Percentiles rank a stretch among this genome's conserved stretches.
These are phyloP conservation scores for Stramonita haemastoma DNA, from an alignment of 2,888 invertebrate species.

Conservation along the genomic window DNA sequence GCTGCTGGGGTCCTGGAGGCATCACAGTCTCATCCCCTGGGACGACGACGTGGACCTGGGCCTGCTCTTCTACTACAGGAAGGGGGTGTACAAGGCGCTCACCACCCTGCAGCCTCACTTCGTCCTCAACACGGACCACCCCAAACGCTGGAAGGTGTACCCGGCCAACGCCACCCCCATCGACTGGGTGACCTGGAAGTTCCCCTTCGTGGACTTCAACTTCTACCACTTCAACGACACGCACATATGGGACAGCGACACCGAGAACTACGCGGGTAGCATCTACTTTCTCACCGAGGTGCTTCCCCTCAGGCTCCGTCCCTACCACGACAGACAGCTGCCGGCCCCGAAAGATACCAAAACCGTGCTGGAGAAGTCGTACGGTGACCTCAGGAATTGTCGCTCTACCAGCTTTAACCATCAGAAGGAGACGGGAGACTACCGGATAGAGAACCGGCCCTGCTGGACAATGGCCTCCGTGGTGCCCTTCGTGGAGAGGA, in stretches of 20 bases:
- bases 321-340: slow-evolving; percentile 46
- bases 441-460: not conserved
- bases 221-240: slow-evolving; percentile 50
- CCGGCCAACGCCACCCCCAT: slow-evolving; percentile 24
- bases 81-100: not conserved
- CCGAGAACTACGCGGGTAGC: slow-evolving; percentile 40
- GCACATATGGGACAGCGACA: slow-evolving; percentile 52
- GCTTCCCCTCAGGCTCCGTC: slow-evolving; percentile 48
- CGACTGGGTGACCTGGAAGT: slow-evolving; percentile 43
- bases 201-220: slow-evolving; percentile 52
- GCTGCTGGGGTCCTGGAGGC: slow-evolving; percentile 3
- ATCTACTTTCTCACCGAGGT: slow-evolving; percentile 4
- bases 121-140: not conserved
- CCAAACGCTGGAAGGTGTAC: slow-evolving; percentile 11
- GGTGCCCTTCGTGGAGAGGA: not conserved
- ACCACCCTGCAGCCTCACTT: not conserved
- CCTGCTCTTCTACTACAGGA: not conserved
- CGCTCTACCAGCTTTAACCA: not conserved
- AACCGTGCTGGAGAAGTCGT: not conserved
- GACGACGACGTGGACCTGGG: slow-evolving; percentile 24
- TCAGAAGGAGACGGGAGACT: not conserved
- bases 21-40: slow-evolving; percentile 9
- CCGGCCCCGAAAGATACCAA: slow-evolving; percentile 48
- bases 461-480: not conserved
- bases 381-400: not conserved